Conservation (phyloP, 2,113 vertebrate species). For the Sebastes fasciatus region DNA sequence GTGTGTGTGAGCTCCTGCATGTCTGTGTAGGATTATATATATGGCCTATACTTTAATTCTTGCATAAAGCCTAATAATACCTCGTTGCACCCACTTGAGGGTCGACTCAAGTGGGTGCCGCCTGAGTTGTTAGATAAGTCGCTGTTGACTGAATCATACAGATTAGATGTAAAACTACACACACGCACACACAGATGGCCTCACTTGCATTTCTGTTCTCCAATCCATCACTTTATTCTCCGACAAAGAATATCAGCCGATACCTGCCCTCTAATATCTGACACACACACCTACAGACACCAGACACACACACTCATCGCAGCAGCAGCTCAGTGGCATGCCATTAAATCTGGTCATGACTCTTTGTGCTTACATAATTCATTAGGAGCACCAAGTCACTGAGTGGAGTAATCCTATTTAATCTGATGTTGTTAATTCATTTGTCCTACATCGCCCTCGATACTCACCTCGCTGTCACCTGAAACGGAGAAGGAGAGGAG, state of each 20-base stretch:
- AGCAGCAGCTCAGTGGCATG: slow-evolving; percentile 4
- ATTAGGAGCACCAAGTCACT: slow-evolving; percentile 40
- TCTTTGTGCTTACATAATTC: slow-evolving; percentile 65
- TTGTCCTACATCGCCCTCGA: slow-evolving; percentile 67
- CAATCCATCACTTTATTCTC: not conserved
- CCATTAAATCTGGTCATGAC: slow-evolving; percentile 41
- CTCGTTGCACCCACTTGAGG: not conserved
- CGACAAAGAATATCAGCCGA: not conserved
- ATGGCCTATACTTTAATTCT: not conserved
- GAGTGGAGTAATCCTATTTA: slow-evolving; percentile 62
- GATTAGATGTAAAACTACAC: not conserved
- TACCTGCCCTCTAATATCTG: not conserved
- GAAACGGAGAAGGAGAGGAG: slow-evolving; percentile 10
- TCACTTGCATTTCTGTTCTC: not conserved
- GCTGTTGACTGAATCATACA: not conserved
- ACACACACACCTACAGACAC: not conserved
- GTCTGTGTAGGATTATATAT: not conserved
- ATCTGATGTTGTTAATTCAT: slow-evolving; percentile 70
- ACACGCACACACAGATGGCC: not conserved
- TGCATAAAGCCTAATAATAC: slow-evolving; percentile 2
- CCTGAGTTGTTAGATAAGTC: not conserved
- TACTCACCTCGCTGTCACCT: slow-evolving; percentile 44
- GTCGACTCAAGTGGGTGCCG: not conserved
- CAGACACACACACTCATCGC: slow-evolving; percentile 2
- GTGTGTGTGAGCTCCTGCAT: not conserved